Percentiles rank a stretch among this genome's conserved stretches.
phyloP scores from a whole-genome alignment of 2,113 vertebrate genomes.

The Alligator mississippiensis region DNA sequence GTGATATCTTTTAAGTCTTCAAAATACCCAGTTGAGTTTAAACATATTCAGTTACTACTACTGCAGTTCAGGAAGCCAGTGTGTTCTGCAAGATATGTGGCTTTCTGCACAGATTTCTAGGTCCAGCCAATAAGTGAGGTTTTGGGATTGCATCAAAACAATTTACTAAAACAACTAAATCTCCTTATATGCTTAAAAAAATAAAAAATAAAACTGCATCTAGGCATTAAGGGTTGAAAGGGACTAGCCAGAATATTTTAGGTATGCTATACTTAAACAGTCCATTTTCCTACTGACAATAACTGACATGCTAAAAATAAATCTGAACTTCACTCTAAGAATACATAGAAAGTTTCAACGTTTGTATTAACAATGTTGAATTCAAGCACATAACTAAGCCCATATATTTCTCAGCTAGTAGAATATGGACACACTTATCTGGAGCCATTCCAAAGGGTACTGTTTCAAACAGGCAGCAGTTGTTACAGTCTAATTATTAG shows the following conservation, averaged over 20 bases:
- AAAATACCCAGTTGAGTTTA: background rate
- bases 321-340: background rate
- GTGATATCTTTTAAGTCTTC: background rate
- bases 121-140: fast-evolving
- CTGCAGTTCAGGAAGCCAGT: background rate
- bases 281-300: background rate
- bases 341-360: background rate
- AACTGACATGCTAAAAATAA: background rate
- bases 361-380: background rate
- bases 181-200: too few relatives aligned
- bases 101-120: background rate
- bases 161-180: background rate
- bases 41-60: background rate
- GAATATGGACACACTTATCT: too few relatives aligned
- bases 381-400: background rate
- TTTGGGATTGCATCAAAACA: background rate
- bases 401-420: too few relatives aligned
- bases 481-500: too few relatives aligned
- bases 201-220: background rate
- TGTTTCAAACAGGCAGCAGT: too few relatives aligned
- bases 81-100: fast-evolving
- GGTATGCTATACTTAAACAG: background rate
- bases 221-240: background rate
- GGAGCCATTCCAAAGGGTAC: too few relatives aligned
- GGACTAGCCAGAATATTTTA: background rate